Base-by-base conservation (phyloP, 2,888 invertebrate genomes). In the Sclerodermus sp. region DNA sequence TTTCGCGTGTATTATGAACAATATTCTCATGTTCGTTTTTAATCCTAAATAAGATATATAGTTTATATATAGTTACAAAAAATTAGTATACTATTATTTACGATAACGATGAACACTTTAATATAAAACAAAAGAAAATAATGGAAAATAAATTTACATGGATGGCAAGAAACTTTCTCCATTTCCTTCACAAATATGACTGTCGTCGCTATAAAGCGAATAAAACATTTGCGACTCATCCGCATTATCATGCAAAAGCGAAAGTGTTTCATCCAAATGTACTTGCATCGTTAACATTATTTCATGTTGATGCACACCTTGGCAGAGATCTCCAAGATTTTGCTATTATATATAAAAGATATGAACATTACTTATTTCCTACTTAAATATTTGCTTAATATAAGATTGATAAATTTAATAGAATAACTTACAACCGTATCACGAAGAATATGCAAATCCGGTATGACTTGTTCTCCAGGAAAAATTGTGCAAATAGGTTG, bases 221-320 rank as follows among this genome's bases (percentile, higher is more conserved):
- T 77, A 71, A 56, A 70, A 78, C 53, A 70, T 67, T 37, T 75
- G 73, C 1, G 77, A 70, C 34, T 77, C 77, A 44, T 75, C 72
- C 13, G 70, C 70, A 46, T 68, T 70, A 31, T 77, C 76, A 2
- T 71, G 70, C 34, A 76, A 62, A 41, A 76, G 63, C 1, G 74
- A 70, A 41, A 75, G 63, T 1, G 73, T 74, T 46, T 78, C 77
- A 42, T 78, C 77, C 1, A 68, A 60, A 39, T 64, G 67, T 1
- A 66, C 58, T 58, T 77, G 77, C 60, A 77, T 59, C 1, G 75
- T 77, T 39, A 78, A 53, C 57, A 72, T 73, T 34, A 78, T 66
- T 47, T 76, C 75, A 18, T 71, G 66, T 32, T 76, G 74, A 18
- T 58, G 58, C 34, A 78, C 72, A 13, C 70, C 73, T 32, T 67